These are phyloP conservation scores for Plebejus anna DNA, from an alignment of 2,888 invertebrate species.

Conservation along the genomic window DNA sequence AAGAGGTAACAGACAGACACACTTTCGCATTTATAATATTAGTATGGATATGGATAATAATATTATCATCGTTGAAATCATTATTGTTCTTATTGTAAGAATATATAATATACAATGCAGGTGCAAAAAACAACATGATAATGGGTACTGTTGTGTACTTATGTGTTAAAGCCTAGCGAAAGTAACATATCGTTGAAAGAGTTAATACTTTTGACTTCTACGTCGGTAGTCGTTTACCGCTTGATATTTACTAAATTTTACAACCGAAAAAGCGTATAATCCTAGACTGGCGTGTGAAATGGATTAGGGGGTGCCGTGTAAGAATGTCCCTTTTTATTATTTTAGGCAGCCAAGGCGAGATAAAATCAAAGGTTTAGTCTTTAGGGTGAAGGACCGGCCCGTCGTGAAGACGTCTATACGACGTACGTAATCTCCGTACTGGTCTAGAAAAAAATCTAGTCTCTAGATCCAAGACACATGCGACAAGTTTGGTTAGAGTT, in stretches of 20 bases:
- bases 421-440: conserved; percentile 25
- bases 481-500: background rate
- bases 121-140: too few relatives aligned
- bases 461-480: background rate
- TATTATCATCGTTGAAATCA: too few relatives aligned
- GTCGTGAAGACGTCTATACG: conserved; percentile 33
- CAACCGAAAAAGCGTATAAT: background rate
- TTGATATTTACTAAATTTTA: background rate
- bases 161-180: too few relatives aligned
- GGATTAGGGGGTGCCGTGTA: background rate
- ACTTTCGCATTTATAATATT: too few relatives aligned
- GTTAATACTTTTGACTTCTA: too few relatives aligned
- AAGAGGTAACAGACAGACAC: too few relatives aligned
- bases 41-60: too few relatives aligned
- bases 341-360: background rate
- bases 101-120: too few relatives aligned
- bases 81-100: too few relatives aligned
- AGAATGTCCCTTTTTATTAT: conserved; percentile 9
- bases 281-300: conserved; percentile 2
- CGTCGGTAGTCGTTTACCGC: background rate
- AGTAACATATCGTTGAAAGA: too few relatives aligned
- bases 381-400: background rate
- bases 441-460: conserved; percentile 16
- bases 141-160: too few relatives aligned
- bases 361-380: conserved; percentile 18